Percentiles rank a stretch among this genome's conserved stretches.
These are phyloP conservation scores for Pseudorhiza aurosa DNA, from an alignment of 30 jellyfish, hydroid and myxozoan species.

Conservation along the genomic window DNA sequence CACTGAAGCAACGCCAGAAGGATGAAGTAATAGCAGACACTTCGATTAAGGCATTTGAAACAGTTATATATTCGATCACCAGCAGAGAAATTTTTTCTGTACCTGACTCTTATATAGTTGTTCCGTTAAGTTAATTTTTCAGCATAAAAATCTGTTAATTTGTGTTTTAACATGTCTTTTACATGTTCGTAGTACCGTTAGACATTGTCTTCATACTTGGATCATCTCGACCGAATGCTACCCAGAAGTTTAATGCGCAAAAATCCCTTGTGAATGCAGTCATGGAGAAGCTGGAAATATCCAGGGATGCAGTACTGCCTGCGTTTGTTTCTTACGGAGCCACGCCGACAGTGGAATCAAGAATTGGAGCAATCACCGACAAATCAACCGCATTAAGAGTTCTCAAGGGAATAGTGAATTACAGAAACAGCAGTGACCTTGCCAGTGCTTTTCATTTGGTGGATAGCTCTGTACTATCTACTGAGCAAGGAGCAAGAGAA, in stretches of 20 bases:
- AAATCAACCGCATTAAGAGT: not conserved
- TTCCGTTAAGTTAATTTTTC: too few species aligned
- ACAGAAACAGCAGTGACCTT: constrained; percentile 39
- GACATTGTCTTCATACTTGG: constrained; percentile 70
- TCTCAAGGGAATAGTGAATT: constrained; percentile 13
- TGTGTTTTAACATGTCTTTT: not conserved
- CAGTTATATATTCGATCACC: too few species aligned
- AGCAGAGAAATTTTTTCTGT: too few species aligned
- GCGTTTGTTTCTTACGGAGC: constrained; percentile 69
- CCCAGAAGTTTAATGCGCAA: constrained; percentile 47
- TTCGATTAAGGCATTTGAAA: too few species aligned
- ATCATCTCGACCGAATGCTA: constrained; percentile 49
- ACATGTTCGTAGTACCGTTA: constrained; percentile 3
- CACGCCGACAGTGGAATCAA: constrained; percentile 24
- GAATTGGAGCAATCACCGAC: constrained; percentile 34
- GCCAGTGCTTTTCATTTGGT: constrained; percentile 75
- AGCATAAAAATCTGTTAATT: too few species aligned
- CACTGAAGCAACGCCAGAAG: too few species aligned
- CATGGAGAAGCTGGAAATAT: constrained; percentile 32
- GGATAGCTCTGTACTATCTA: constrained; percentile 59
- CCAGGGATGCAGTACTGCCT: constrained; percentile 22
- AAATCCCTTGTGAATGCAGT: constrained; percentile 22
- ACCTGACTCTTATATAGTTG: too few species aligned
- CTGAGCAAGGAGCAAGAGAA: constrained; percentile 77
- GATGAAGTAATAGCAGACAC: too few species aligned